Conservation (phyloP, 2,888 invertebrate species). For the Brachyptera risi region DNA sequence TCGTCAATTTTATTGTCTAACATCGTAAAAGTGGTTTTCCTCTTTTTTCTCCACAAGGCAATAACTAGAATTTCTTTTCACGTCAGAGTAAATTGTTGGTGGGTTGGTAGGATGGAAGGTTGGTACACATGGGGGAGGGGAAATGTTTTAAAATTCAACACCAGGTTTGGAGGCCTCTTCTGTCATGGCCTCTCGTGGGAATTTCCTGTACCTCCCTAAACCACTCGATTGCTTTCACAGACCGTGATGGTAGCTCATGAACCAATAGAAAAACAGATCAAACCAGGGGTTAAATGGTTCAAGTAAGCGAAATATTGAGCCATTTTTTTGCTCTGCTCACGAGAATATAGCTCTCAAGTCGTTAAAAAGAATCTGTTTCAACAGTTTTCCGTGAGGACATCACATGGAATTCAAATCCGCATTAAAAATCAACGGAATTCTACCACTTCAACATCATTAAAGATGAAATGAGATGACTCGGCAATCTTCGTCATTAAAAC, state of each 20-base stretch:
- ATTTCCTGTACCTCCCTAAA: constrained; percentile 6
- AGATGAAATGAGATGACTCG: too few species aligned
- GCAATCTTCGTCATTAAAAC: too few species aligned
- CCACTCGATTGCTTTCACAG: constrained; percentile 16
- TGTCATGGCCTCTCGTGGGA: constrained; percentile 16
- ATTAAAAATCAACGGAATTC: too few species aligned
- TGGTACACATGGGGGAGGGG: not conserved
- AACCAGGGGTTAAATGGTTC: constrained; percentile 10
- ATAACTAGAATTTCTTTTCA: constrained; percentile 6
- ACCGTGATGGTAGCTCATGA: not conserved
- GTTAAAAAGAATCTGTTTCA: too few species aligned
- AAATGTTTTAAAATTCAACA: constrained; percentile 20
- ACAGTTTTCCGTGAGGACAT: too few species aligned
- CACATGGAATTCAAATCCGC: too few species aligned
- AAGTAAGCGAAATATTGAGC: not conserved
- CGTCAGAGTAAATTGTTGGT: not conserved
- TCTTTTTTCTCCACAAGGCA: not conserved
- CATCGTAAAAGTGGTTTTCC: not conserved
- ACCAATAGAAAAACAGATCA: constrained; percentile 13
- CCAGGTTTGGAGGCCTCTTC: constrained; percentile 12
- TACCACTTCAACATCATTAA: too few species aligned
- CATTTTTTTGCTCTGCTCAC: too few species aligned
- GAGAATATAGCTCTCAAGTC: too few species aligned
- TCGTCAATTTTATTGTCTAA: constrained; percentile 11
- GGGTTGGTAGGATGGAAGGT: constrained; percentile 9